Base-by-base conservation (phyloP, 2,797 vertebrate genomes). In the Sebastes iracundus region DNA sequence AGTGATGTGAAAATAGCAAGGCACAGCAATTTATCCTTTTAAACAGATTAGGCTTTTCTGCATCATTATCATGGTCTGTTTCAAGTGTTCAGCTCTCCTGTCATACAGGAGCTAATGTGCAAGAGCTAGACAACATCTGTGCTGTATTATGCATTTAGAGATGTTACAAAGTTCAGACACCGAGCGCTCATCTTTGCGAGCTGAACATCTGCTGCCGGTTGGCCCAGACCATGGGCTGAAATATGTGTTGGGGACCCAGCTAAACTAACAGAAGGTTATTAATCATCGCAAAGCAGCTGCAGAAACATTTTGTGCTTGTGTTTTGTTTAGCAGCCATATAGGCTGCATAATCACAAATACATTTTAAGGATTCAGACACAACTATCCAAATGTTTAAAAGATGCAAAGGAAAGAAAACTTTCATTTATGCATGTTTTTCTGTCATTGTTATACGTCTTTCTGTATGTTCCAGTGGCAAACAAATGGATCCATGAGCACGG, bases 401-500 rank as follows among this genome's bases (percentile, higher is more conserved):
- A 14, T 38, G 13, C 33, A 67, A 66, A 1, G 20, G 25, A 20
- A 78, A 25, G 38, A 46, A 63, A n/a, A 27, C 6, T 8, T 16
- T 55, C 2, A 60, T n/a, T 52, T 1, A 13, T 46, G 27, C 4
- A 25, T 4, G 11, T 72, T 28, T 63, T 5, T 13, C 58, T 55
- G 11, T 52, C 4, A 61, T 11, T 30, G 7, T 8, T 3, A 55
- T 75, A 2, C 0, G 12, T 78, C 1, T 78, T 22, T 83, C 11
- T 88, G 30, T 77, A 64, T 87, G 9, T 94, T 94, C 18, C 92
- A 99, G 98, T 98, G 94, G 98, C 97, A 2, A 99, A 99, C 91
- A 99, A 99, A 75, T 99, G 98, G 98, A 96, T 99, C 84, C 98
- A 99, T 0, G 98, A 99, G 72, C 86, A 97, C 0, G 98, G 98